These are phyloP conservation scores for Netelia melanura DNA, from an alignment of 2,888 invertebrate genomes.

Conservation along the genomic window DNA sequence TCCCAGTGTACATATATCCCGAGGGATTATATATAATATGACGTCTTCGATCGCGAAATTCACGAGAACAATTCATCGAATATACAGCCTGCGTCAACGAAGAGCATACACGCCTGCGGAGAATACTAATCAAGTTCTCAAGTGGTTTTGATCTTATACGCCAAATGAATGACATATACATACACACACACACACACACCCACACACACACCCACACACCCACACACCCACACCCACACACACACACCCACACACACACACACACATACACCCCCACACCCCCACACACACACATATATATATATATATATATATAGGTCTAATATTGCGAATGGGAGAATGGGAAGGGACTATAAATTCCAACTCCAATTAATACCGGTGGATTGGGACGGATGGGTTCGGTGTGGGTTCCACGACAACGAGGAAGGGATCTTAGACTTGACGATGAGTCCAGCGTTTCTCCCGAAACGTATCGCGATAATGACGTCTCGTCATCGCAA, in stretches of 20 bases:
- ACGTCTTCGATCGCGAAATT: slow-evolving; percentile 53
- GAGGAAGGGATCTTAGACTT: slow-evolving; percentile 36
- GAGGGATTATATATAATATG: slow-evolving; percentile 1
- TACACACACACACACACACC: too few species aligned
- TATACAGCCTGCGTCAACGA: slow-evolving; percentile 45
- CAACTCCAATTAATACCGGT: slow-evolving; percentile 66
- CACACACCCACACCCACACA: too few species aligned
- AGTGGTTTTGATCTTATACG: slow-evolving; percentile 67
- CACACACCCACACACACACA: too few species aligned
- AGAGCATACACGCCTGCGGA: slow-evolving; percentile 51
- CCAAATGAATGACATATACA: slow-evolving; percentile 11
- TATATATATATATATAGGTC: slow-evolving; percentile 24
- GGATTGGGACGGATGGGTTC: slow-evolving; percentile 51
- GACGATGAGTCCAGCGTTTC: slow-evolving; percentile 36
- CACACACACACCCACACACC: background rate
- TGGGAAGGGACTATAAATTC: slow-evolving; percentile 60
- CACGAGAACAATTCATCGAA: slow-evolving; percentile 61
- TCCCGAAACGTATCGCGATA: slow-evolving; percentile 45
- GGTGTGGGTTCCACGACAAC: slow-evolving; percentile 43
- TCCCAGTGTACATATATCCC: background rate
- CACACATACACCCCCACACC: too few species aligned
- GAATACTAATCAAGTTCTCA: slow-evolving; percentile 81
- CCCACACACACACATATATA: background rate
- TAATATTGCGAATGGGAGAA: background rate
- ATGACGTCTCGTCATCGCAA: slow-evolving; percentile 61